Evolutionary conservation across 2,888 invertebrate genomes (phyloP), one percentile per base, ranked within the genome.

Genomic region (Marronus borbonicus): DNA sequence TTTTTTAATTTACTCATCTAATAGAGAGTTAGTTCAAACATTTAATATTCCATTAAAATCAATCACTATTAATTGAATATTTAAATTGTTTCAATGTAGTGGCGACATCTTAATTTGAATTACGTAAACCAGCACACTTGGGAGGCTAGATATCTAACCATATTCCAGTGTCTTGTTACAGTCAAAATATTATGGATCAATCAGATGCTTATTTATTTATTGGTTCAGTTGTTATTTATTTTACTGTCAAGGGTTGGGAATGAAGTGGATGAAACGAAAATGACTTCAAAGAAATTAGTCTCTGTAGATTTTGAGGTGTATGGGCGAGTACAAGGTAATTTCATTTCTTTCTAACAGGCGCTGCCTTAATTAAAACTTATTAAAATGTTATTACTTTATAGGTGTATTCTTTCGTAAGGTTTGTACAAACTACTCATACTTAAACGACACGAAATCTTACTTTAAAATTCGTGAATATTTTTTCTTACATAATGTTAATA

Each of bases 341-440:
- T 70, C 28, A 39, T 7, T 49, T 74, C n/a, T 31, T 31, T 8
- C 20, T 90, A 76, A 28, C 72, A 72, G 24, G 14, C 31, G 74
- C 12, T 12, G 44, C 10, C 10, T 10, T 10, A 44, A 8, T 55
- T 20, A 68, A 39, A 76, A 39, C 1, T 55, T 5, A 7, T 55
- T 20, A 31, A 31, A 31, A 31, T 5, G 31, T 60, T 39, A 44
- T 28, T 78, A 77, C 76, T 64, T 86, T 85, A 68, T 80, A 89
- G 89, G 92, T 81, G 92, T 92, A 28, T 92, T 92, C 85, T 92
- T 93, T 83, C 87, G 93, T 76, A 92, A 92, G 90, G 92, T 92
- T 87, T 83, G 83, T 84, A 66, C 20, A n/a, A 14, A 12, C 44
- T 28, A 62, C 58, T 55, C 20, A 8, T 75, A 60, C 55, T 20